phyloP scores from a whole-genome alignment of 2,888 invertebrate genomes.

The Sarcophaga rosellei region DNA sequence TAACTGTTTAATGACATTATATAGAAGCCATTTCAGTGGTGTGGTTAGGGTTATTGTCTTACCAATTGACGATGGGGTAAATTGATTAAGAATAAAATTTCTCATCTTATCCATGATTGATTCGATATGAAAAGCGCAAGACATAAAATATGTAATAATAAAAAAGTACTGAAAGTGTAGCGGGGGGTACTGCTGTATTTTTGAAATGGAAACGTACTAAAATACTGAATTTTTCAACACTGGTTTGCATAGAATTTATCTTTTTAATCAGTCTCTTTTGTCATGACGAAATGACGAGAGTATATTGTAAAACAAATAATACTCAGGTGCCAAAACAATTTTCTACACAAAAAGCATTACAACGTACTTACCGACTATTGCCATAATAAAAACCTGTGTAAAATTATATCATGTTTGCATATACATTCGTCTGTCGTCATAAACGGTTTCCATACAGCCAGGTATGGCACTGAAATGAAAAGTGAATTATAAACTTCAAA shows the following conservation, averaged over 20 bases:
- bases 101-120: too few relatives aligned
- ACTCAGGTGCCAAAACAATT: not conserved
- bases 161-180: too few relatives aligned
- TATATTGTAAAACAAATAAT: not conserved
- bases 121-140: too few relatives aligned
- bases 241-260: not conserved
- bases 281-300: not conserved
- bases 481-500: slow-evolving; percentile 32
- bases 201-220: too few relatives aligned
- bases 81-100: too few relatives aligned
- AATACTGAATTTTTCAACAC: too few relatives aligned
- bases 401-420: not conserved
- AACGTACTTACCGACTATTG: not conserved
- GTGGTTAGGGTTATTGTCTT: too few relatives aligned
- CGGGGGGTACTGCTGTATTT: too few relatives aligned
- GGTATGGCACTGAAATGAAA: slow-evolving; percentile 15
- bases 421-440: not conserved
- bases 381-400: not conserved
- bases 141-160: too few relatives aligned
- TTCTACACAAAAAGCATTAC: not conserved
- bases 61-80: too few relatives aligned
- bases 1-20: too few relatives aligned
- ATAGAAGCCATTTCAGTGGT: too few relatives aligned
- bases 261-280: not conserved
- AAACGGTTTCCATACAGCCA: not conserved